Base-by-base conservation (phyloP, 1,140 invertebrate species). In the Drosophila pseudoobscura region DNA sequence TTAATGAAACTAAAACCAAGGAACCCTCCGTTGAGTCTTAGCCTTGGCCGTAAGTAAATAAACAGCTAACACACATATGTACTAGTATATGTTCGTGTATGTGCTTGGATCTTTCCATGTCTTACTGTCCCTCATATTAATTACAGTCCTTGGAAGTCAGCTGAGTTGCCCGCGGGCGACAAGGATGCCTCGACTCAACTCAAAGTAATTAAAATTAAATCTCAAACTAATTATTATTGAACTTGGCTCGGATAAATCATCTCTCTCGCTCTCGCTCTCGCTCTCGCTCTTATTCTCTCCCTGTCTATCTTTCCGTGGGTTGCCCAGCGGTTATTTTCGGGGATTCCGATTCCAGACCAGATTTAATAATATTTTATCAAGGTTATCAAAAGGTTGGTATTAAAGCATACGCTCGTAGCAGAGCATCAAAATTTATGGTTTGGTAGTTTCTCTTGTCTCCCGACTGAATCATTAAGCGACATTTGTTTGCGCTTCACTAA, bases 171-270 rank as follows among this genome's bases (percentile, higher is more conserved):
- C 78, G 46, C 46, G 61, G 82, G 82, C 83, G n/a, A 60, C 43
- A 68, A 62, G 63, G 54, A 52, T 54, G 64, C 49, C 64, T 56
- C 45, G 45, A 58, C 60, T 73, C 58, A 56, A 59, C 78, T 78
- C 59, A 52, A 69, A 75, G 84, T 89, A 89, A 89, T 89, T 89
- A 89, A 89, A 89, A 89, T 89, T 89, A 89, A 89, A 89, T 89
- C 85, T 85, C 78, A 89, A 89, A 89, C 85, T 89, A 85, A 85
- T 85, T 89, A 89, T 78, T 80, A 88, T 75, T 78, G 84, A 89
- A 79, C 78, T 84, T 71, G 69, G 66, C 57, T n/a, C 24, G 43
- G 49, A 43, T 49, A 20, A 50, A 29, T 15, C 31, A 45, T 54
- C 29, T 68, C 26, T 45, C n/a, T 50, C 44, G 45, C 15, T 51